Evolutionary conservation across 2,113 vertebrate genomes (phyloP), one percentile per base, ranked within the genome.

Genomic region (Pica pica): DNA sequence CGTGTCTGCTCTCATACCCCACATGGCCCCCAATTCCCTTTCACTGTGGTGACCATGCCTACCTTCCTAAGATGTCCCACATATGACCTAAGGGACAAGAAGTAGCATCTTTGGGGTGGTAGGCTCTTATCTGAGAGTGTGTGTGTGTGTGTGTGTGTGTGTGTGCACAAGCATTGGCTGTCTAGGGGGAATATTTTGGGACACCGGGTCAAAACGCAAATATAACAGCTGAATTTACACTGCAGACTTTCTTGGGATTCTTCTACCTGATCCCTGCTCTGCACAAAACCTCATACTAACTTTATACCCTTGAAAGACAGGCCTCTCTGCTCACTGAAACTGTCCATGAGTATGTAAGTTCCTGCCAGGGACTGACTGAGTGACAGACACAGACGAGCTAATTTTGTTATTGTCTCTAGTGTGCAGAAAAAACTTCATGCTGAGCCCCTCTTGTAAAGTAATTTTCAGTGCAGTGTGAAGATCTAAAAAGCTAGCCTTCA

Each of bases 1-100:
- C 9, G 0, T 18, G 7, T 60, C 35, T 90, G 30, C 17, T 15
- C 9, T 47, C 37, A 35, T 9, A 31, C 1, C 5, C 26, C 33
- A 24, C 12, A 35, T 14, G 14, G 4, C 8, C 4, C 16, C 26
- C 42, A 22, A 9, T 31, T 81, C 26, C 12, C 16, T 27, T 75
- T 61, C 31, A n/a, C 46, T 35, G 37, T 49, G 24, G 24, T 8
- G 3, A 46, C 24, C 17, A 33, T 31, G 41, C 21, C 35, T 71
- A 3, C 37, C 27, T 56, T 41, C 73, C 41, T 59, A 53, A 89
- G 44, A 22, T 87, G 33, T 27, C 35, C 47, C 14, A 20, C 11
- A 16, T 33, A 26, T 31, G 41, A 69, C 30, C 16, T 47, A 44
- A 78, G 30, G 20, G 12, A 30, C 37, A 87, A 93, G 67, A 70